These are phyloP conservation scores for Tichodroma muraria DNA, from an alignment of 2,113 vertebrate species.

Conservation along the genomic window DNA sequence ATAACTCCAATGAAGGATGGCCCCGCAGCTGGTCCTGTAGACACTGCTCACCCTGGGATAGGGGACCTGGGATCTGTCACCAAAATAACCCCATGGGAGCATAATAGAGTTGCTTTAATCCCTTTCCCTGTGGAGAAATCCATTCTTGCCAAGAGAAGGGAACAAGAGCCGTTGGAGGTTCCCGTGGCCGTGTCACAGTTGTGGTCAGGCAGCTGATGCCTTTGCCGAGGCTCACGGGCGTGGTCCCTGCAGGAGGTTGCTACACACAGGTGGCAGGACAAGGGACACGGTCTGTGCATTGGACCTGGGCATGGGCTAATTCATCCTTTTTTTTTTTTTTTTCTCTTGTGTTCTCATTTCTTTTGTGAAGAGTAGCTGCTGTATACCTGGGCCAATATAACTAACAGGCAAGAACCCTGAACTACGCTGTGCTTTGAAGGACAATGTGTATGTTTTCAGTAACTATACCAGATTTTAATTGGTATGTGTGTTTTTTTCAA, in stretches of 20 bases:
- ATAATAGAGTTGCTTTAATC: background rate
- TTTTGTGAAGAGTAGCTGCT: background rate
- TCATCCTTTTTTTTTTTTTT: background rate
- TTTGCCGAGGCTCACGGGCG: background rate
- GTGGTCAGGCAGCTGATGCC: background rate
- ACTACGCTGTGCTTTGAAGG: background rate
- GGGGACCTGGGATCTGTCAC: background rate
- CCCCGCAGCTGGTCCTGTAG: background rate
- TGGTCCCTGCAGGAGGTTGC: background rate
- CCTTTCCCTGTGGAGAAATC: background rate
- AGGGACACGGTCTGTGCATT: background rate
- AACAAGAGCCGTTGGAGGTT: background rate
- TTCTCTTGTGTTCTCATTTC: background rate
- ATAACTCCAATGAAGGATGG: background rate
- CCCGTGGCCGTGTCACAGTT: background rate
- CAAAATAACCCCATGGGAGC: background rate
- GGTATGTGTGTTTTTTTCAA: background rate
- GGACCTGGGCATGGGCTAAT: background rate
- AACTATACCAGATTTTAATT: background rate
- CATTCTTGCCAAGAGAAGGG: background rate
- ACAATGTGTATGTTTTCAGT: background rate
- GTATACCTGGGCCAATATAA: background rate
- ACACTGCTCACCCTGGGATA: background rate
- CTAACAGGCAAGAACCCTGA: background rate
- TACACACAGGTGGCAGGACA: background rate